phyloP scores from a whole-genome alignment of 2,888 invertebrate genomes.

The Vesta saturnalis region DNA sequence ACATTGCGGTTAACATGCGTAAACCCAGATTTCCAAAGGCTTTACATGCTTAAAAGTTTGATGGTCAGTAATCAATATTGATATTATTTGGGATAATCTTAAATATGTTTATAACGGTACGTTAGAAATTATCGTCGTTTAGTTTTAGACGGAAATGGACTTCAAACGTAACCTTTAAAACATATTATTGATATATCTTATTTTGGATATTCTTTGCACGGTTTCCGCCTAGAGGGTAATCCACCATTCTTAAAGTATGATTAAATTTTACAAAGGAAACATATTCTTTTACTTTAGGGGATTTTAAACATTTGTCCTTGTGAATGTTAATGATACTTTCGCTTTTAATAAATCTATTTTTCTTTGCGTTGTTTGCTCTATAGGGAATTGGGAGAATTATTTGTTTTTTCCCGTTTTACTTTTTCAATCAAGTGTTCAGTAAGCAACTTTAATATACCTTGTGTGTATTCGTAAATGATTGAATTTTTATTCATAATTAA shows the following conservation, averaged over 20 bases:
- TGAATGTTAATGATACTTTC: too few relatives aligned
- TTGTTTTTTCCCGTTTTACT: too few relatives aligned
- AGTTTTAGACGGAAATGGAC: not conserved
- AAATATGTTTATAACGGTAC: not conserved
- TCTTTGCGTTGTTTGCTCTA: too few relatives aligned
- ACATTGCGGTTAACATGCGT: not conserved
- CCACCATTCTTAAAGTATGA: conserved; percentile 4
- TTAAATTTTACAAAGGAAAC: conserved; percentile 5
- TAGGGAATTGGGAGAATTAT: too few relatives aligned
- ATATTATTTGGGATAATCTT: not conserved
- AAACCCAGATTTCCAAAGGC: not conserved
- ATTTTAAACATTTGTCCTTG: conserved; percentile 12
- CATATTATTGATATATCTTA: not conserved
- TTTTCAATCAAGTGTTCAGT: too few relatives aligned
- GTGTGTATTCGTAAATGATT: too few relatives aligned
- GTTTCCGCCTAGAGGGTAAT: conserved; percentile 3
- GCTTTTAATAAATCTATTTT: too few relatives aligned
- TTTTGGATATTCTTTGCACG: not conserved
- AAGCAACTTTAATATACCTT: too few relatives aligned
- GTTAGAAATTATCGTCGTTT: not conserved
- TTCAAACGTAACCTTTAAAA: too few relatives aligned
- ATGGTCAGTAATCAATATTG: not conserved
- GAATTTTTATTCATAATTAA: too few relatives aligned
- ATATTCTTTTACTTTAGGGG: conserved; percentile 6
- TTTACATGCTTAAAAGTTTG: not conserved